These are phyloP conservation scores for Tragelaphus buxtoni DNA, from an alignment of 2,113 vertebrate species.

Conservation along the genomic window DNA sequence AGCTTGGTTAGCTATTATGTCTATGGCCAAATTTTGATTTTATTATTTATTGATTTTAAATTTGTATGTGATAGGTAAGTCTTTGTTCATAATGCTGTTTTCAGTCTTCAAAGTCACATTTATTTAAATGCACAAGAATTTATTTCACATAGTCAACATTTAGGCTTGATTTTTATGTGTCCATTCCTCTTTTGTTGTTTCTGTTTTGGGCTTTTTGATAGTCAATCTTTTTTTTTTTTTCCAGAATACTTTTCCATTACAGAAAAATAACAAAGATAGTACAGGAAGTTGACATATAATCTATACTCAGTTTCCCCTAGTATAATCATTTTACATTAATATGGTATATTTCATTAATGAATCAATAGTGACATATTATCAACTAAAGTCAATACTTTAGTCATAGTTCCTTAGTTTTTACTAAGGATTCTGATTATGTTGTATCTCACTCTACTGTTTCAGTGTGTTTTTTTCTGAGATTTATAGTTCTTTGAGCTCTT, in stretches of 20 bases:
- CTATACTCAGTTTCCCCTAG: background rate
- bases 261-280: background rate
- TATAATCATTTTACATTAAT: background rate
- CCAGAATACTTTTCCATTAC: background rate
- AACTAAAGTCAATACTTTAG: background rate
- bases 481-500: background rate
- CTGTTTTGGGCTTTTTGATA: no score
- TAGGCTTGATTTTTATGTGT: no score
- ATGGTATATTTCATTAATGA: background rate
- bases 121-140: background rate
- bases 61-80: background rate
- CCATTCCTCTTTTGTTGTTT: no score
- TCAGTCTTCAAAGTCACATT: background rate
- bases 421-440: background rate
- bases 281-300: background rate
- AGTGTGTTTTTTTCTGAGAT: background rate
- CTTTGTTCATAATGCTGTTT: background rate
- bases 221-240: background rate
- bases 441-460: background rate
- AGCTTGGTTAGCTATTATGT: background rate
- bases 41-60: background rate
- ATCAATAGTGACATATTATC: background rate
- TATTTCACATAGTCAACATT: background rate
- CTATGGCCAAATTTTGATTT: background rate
- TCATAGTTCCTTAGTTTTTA: background rate